Evolutionary conservation across 2,113 vertebrate genomes (phyloP).

Genomic region (Pionites leucogaster): DNA sequence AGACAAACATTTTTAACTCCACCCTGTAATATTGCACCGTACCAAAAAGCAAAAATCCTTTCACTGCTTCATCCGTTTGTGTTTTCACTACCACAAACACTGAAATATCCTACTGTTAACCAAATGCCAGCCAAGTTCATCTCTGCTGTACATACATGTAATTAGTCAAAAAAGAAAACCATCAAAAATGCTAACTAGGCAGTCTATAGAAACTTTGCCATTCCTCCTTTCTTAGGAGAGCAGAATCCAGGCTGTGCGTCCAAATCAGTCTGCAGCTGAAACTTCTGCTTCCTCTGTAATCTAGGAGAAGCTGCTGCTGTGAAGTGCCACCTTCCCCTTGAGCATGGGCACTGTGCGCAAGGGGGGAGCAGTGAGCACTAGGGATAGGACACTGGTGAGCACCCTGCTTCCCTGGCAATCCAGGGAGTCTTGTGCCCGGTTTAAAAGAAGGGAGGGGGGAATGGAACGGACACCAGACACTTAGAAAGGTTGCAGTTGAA

Average conservation of each 20-base stretch:
- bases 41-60: not conserved
- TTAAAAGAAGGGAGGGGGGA: not conserved
- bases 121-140: not conserved
- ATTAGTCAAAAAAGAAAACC: not conserved
- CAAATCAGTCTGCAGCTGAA: not conserved
- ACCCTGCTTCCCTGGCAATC: not conserved
- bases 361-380: not conserved
- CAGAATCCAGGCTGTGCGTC: not conserved
- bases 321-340: not conserved
- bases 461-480: not conserved
- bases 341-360: not conserved
- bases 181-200: not conserved
- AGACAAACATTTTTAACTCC: slow-evolving; percentile 51
- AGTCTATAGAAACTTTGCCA: not conserved
- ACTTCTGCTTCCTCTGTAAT: not conserved
- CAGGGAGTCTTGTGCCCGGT: not conserved
- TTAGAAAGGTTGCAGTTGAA: not conserved
- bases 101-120: not conserved
- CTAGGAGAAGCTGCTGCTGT: not conserved
- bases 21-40: not conserved
- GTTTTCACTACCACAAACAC: not conserved
- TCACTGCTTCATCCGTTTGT: not conserved
- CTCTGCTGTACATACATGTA: not conserved
- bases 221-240: not conserved
- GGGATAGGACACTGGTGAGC: not conserved